A percentile compares a stretch with the other conserved stretches of the same genome.
Evolutionary conservation across 2,797 vertebrate genomes (phyloP).

Genomic region (Hydrolagus colliei): DNA sequence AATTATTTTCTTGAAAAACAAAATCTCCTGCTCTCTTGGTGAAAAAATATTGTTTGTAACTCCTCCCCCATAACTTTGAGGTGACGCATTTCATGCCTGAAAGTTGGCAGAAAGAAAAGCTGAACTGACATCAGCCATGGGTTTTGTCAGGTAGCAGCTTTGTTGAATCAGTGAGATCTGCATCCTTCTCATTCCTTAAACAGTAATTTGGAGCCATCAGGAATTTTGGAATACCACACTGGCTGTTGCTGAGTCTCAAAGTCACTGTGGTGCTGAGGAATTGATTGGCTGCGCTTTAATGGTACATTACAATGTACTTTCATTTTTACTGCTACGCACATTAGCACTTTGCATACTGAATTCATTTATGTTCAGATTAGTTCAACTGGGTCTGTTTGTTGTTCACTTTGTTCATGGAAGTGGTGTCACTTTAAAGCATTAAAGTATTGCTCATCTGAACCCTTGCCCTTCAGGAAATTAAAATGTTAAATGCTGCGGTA

Average conservation of each 20-base stretch:
- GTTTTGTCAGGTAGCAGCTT: background rate
- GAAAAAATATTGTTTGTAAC: no score
- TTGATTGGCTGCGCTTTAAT: background rate
- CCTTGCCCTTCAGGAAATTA: no score
- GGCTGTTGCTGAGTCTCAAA: background rate
- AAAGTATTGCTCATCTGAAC: no score
- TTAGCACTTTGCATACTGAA: background rate
- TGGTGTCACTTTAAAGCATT: no score
- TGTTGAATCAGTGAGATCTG: background rate
- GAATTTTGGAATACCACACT: background rate
- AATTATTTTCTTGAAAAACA: no score
- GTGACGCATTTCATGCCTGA: background rate
- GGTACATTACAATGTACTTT: background rate
- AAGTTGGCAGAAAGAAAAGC: background rate
- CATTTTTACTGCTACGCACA: background rate
- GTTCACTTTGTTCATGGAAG: no score
- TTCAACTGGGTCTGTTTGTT: no score
- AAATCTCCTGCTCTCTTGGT: no score
- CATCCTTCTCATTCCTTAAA: background rate
- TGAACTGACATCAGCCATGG: slow-evolving; percentile 6
- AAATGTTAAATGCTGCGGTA: no score
- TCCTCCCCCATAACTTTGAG: no score
- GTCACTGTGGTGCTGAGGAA: background rate
- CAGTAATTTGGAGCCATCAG: background rate
- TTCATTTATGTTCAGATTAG: no score